Evolutionary conservation across 1,140 invertebrate genomes (phyloP).

Genomic region (Andricus grossulariae): DNA sequence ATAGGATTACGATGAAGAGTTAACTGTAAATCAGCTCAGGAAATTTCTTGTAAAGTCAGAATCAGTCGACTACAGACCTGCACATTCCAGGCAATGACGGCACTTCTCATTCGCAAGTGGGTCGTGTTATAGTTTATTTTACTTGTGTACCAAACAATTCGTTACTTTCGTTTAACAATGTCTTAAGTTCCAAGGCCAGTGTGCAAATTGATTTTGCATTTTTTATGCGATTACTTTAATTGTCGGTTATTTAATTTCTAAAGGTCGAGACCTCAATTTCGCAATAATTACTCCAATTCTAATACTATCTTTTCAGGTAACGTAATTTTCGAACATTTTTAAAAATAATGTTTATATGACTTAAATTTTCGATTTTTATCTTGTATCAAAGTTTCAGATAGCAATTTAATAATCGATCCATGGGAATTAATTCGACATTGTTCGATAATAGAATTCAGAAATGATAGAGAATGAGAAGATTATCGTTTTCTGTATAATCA

Average conservation of each 20-base stretch:
- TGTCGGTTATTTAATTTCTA: not conserved
- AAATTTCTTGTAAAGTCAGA: constrained; percentile 6
- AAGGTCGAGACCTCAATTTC: not conserved
- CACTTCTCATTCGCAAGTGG: constrained; percentile 21
- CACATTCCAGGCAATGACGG: constrained; percentile 27
- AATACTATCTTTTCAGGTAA: too few species aligned
- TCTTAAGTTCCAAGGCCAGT: not conserved
- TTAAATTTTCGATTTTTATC: too few species aligned
- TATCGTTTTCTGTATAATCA: too few species aligned
- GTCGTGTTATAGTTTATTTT: constrained; percentile 20
- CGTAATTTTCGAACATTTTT: too few species aligned
- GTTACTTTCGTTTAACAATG: constrained; percentile 10
- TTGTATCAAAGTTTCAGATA: too few species aligned
- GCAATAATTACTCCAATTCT: not conserved
- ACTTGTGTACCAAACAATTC: constrained; percentile 17
- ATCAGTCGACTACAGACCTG: not conserved
- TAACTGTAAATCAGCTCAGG: constrained; percentile 15
- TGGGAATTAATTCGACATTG: too few species aligned
- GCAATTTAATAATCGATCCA: too few species aligned
- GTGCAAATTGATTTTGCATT: not conserved
- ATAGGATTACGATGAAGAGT: not conserved
- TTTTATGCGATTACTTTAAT: not conserved
- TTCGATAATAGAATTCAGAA: too few species aligned
- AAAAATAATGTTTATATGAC: too few species aligned
- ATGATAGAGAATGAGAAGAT: too few species aligned